Evolutionary conservation across 2,113 vertebrate genomes (phyloP).

Genomic region (Craseonycteris thonglongyai): DNA sequence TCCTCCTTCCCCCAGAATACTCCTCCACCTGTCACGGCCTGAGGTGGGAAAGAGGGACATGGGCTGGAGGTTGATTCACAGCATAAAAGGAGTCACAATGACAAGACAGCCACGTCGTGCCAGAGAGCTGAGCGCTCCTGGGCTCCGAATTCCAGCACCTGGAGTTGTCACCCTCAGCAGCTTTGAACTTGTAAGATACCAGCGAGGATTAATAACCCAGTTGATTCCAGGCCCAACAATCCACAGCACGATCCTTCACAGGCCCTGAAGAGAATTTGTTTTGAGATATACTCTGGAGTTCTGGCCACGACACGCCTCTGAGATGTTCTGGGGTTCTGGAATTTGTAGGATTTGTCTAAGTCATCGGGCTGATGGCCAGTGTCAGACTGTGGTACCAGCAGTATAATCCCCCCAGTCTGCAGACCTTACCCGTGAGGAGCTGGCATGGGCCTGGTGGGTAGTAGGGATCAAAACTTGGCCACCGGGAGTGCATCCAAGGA

Average conservation of each 20-base stretch:
- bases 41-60: not conserved
- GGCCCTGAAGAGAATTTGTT: not conserved
- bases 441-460: constrained; percentile 76
- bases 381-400: constrained; percentile 82
- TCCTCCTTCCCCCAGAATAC: not conserved
- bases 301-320: not conserved
- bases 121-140: not conserved
- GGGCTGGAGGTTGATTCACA: not conserved
- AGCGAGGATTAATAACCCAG: not conserved
- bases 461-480: constrained; percentile 75
- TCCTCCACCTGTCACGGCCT: not conserved
- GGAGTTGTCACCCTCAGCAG: not conserved
- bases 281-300: not conserved
- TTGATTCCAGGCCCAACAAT: not conserved
- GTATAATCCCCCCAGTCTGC: constrained; percentile 79
- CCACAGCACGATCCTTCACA: not conserved
- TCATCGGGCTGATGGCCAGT: constrained; percentile 68
- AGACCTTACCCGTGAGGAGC: constrained; percentile 85
- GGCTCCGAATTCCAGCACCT: not conserved
- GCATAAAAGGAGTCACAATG: not conserved
- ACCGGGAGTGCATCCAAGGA: constrained; percentile 84
- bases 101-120: not conserved
- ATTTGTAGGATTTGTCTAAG: not conserved
- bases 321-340: constrained; percentile 52
- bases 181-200: not conserved